Conservation (phyloP, 2,888 invertebrate species). For the Cecidostiba fungosa region DNA sequence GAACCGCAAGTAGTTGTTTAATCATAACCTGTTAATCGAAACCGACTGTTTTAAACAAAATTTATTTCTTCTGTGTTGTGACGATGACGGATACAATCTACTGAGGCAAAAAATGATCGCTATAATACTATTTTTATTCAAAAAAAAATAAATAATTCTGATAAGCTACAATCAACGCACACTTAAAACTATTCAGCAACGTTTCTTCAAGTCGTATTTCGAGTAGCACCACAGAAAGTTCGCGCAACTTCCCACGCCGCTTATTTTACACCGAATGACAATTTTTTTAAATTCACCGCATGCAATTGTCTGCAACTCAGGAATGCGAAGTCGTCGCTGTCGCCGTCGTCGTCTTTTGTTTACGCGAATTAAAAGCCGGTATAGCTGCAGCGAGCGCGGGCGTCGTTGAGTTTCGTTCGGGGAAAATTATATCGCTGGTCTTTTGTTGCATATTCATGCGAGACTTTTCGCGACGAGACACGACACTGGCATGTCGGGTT, state of each 20-base stretch:
- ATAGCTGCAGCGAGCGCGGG: background rate
- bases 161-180: background rate
- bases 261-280: background rate
- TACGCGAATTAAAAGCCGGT: conserved; percentile 4
- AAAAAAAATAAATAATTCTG: background rate
- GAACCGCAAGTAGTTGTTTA: background rate
- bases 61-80: no score
- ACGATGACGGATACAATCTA: no score
- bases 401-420: conserved; percentile 1
- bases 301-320: conserved; percentile 10
- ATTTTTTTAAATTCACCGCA: background rate
- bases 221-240: background rate
- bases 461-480: conserved; percentile 28
- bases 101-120: no score
- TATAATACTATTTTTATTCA: background rate
- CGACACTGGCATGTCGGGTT: background rate
- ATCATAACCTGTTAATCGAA: no score
- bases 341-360: background rate
- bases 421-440: conserved; percentile 24
- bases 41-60: background rate
- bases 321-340: background rate
- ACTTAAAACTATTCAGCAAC: background rate
- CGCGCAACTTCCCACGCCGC: background rate
- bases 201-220: background rate
- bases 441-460: conserved; percentile 31